Evolutionary conservation across 2,113 vertebrate species (phyloP).

Genomic region (Tenebrosternarchus preto): DNA sequence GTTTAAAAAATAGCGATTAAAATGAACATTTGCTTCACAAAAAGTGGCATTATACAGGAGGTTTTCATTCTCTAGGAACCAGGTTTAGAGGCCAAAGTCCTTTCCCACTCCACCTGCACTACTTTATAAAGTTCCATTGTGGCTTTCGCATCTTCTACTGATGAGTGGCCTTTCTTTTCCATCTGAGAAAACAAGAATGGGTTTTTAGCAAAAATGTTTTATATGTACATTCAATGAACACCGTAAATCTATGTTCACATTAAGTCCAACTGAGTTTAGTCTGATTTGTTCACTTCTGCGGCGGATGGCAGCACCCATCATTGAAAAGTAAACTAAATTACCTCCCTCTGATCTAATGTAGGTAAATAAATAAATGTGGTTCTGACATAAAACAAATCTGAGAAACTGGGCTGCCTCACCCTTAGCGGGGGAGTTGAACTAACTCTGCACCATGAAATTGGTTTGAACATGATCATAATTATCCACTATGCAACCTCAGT

Average conservation of each 20-base stretch:
- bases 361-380: not conserved
- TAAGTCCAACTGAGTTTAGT: not conserved
- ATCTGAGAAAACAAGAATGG: conserved; percentile 68
- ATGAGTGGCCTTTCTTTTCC: conserved; percentile 84
- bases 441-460: no score
- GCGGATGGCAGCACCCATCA: no score
- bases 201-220: not conserved
- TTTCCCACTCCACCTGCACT: conserved; percentile 87
- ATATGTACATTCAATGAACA: not conserved
- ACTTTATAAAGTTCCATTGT: conserved; percentile 92
- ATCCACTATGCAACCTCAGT: no score
- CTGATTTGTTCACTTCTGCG: not conserved
- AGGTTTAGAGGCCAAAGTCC: conserved; percentile 60
- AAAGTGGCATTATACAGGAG: not conserved
- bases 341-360: not conserved
- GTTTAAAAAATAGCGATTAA: not conserved
- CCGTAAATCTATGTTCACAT: not conserved
- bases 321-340: not conserved
- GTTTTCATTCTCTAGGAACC: conserved; percentile 7
- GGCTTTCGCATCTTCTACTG: conserved; percentile 88
- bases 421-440: no score
- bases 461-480: not conserved
- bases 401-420: not conserved
- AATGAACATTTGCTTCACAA: not conserved
- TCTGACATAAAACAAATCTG: not conserved